Conservation (phyloP, 2,113 vertebrate species). For the Leiothrix lutea region DNA sequence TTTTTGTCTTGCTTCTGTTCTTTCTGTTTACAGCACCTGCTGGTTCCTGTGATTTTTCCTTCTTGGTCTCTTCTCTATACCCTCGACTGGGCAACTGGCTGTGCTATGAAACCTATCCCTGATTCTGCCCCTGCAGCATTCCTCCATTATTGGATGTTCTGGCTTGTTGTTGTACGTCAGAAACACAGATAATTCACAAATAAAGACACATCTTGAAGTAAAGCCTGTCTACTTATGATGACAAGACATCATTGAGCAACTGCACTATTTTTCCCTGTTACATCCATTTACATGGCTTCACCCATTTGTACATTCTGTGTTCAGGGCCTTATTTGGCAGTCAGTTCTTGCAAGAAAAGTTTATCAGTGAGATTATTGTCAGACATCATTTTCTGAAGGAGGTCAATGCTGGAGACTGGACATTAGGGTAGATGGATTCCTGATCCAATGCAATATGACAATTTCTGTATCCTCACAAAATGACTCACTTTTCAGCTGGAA, state of each 20-base stretch:
- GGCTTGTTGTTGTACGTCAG: fast-evolving
- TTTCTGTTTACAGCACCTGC: background rate
- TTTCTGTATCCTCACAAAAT: background rate
- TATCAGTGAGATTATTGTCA: conserved; percentile 5
- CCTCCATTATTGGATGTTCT: background rate
- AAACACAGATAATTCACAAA: background rate
- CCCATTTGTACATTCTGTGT: background rate
- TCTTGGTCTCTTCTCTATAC: background rate
- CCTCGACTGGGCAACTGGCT: background rate
- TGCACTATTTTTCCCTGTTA: background rate
- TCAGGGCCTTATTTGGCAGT: background rate
- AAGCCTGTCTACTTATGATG: background rate
- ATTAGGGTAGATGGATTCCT: conserved; percentile 4
- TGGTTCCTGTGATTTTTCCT: background rate
- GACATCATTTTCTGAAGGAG: conserved; percentile 22
- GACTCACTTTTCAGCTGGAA: background rate
- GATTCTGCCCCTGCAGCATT: background rate
- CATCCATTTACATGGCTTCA: background rate
- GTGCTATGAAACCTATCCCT: background rate
- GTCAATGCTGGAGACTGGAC: background rate
- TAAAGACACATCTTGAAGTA: background rate
- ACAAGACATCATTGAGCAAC: background rate
- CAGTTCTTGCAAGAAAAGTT: conserved; percentile 14
- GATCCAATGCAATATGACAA: background rate
- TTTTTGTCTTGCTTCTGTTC: background rate